Evolutionary conservation across 1,140 invertebrate genomes (phyloP).

Genomic region (Aradophagus sp.): DNA sequence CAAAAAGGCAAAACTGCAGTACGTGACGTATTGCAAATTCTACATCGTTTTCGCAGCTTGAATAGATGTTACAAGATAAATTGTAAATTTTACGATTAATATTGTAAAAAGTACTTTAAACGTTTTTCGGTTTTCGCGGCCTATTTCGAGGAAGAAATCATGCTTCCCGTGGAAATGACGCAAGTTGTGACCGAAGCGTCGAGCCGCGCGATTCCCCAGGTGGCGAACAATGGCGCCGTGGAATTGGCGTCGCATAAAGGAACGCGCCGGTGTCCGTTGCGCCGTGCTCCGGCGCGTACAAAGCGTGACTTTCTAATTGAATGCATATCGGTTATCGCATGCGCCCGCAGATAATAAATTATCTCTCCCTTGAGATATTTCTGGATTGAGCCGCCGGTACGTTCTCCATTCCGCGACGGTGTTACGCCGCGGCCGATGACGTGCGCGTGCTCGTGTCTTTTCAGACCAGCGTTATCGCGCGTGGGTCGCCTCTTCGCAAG

Average conservation of each 20-base stretch:
- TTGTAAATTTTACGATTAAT: too few relatives aligned
- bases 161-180: too few relatives aligned
- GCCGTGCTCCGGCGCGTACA: conserved; percentile 44
- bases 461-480: conserved; percentile 24
- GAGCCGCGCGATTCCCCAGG: neutral
- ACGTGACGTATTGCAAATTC: too few relatives aligned
- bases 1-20: too few relatives aligned
- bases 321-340: conserved; percentile 55
- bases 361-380: conserved; percentile 50
- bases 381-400: conserved; percentile 34
- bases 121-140: too few relatives aligned
- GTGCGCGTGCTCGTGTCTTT: conserved; percentile 30
- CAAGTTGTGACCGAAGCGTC: too few relatives aligned
- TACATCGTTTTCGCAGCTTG: too few relatives aligned
- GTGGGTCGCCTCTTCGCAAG: conserved; percentile 49
- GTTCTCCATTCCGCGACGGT: conserved; percentile 35
- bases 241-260: conserved; percentile 36
- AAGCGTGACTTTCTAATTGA: conserved; percentile 57
- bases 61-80: too few relatives aligned
- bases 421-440: conserved; percentile 42
- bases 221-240: conserved; percentile 16
- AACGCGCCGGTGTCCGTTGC: conserved; percentile 25
- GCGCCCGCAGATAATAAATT: conserved; percentile 46
- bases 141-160: too few relatives aligned
- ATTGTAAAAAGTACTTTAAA: too few relatives aligned